Evolutionary conservation across 2,113 vertebrate species (phyloP).

Genomic region (Hippoglossus stenolepis): DNA sequence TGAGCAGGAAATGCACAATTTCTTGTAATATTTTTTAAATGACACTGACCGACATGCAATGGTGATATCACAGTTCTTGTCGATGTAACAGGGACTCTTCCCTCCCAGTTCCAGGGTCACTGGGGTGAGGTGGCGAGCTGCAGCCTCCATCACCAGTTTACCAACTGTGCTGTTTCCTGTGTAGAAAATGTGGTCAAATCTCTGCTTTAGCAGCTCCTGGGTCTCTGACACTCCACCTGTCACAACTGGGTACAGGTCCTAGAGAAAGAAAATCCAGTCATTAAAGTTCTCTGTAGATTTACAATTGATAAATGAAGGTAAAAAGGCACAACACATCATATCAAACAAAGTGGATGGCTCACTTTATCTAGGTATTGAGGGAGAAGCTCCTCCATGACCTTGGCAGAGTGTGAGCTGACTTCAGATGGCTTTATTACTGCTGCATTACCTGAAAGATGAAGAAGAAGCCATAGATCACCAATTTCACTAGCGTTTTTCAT

Average conservation of each 20-base stretch:
- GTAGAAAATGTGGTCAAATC: conserved; percentile 92
- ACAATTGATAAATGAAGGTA: not conserved
- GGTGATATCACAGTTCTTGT: conserved; percentile 88
- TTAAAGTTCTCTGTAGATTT: not conserved
- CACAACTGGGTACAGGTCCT: conserved; percentile 89
- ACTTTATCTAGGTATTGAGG: conserved; percentile 90
- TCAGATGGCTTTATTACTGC: conserved; percentile 91
- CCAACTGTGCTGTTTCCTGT: conserved; percentile 86
- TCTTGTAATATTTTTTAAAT: not conserved
- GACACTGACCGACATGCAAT: conserved; percentile 86
- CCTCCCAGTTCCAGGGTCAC: conserved; percentile 94
- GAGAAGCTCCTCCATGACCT: conserved; percentile 84
- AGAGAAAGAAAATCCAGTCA: not conserved
- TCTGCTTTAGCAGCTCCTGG: conserved; percentile 76
- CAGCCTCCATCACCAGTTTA: conserved; percentile 89
- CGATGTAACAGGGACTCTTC: conserved; percentile 94
- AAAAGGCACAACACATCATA: conserved; percentile 38
- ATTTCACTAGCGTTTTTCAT: not conserved
- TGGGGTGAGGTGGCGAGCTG: conserved; percentile 90
- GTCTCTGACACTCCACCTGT: conserved; percentile 87
- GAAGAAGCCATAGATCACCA: not conserved
- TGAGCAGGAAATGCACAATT: too few relatives aligned
- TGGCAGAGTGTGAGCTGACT: conserved; percentile 86
- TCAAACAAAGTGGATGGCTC: conserved; percentile 28
- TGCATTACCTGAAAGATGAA: conserved; percentile 86